Evolutionary conservation across 2,797 vertebrate species (phyloP), one percentile per base, ranked within the genome.

Genomic region (Hemibagrus guttatus): DNA sequence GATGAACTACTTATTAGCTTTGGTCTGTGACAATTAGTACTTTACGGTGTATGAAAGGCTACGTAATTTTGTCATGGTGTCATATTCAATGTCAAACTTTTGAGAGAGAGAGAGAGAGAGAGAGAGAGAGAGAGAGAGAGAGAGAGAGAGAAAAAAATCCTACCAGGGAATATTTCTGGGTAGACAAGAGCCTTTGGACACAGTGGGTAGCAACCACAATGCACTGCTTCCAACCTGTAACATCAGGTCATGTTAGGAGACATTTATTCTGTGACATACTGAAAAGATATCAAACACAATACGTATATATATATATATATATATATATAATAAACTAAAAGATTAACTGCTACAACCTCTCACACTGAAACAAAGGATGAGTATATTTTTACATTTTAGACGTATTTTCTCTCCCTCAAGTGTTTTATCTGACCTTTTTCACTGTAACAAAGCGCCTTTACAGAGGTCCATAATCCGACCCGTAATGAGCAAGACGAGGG

Each of bases 151-250:
- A 42, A 17, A 79, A 23, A n/a, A 46, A 69, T 81, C 90, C 91
- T 96, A 99, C 98, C 97, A 96, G 97, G 97, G 88, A 98, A 99
- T 92, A 99, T 97, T 91, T 99, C 98, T 0, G 98, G 98, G 93
- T 99, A 99, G 83, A 98, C 98, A 89, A 99, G 92, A 86, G 96
- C 95, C 83, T 95, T 97, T 19, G 98, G 98, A 94, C 97, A 99
- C 86, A 99, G 94, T 0, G 98, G 98, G 14, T 96, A 99, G 87
- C 98, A 99, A 68, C 98, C 98, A 23, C 98, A 99, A 91, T 97
- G 95, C 1, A 98, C 98, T 4, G 98, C 98, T 91, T 99, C 98
- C 75, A 99, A 91, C 97, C 98, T 99, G 93, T 8, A 91, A 91
- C 58, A 79, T 4, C 82, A 84, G 35, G 59, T 28, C 31, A 69